Evolutionary conservation across 2,888 invertebrate genomes (phyloP), one percentile per base, ranked within the genome.

Genomic region (Listrodromus nycthemerus): DNA sequence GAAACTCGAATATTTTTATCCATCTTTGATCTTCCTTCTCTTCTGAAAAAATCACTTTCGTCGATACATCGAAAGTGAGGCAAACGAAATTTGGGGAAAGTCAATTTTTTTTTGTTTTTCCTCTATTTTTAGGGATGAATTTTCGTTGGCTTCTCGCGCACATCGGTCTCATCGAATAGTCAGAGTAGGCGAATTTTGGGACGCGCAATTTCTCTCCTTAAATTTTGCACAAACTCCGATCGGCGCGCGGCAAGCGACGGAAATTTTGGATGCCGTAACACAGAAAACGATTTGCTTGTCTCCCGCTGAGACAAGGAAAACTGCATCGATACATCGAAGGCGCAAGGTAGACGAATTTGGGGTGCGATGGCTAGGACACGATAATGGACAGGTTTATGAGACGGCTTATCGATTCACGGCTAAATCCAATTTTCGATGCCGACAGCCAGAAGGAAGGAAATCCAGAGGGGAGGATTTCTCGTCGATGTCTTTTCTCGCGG

Each of bases 301-400:
- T 33, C 7, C 1, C 5, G 33, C 33, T 33, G 33, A n/a, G n/a
- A n/a, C n/a, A n/a, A n/a, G n/a, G n/a, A 33, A 33, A 33, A 1
- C 7, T 33, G 8, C 19, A 55, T 10, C 55, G 19, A 24, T 55
- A 55, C 55, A 55, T 0, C 10, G 24, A 27, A 13, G 55, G 7
- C 21, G 7, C 21, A 55, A 24, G 24, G 55, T 74, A 69, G 55
- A 27, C 79, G 67, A 80, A 69, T 66, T 2, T 13, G 21, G 13
- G 55, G 55, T 2, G 27, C 65, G 71, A 33, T 48, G 58, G 74
- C 58, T 70, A 88, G 86, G 80, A 89, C 27, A 30, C 89, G 90
- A 90, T 91, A 91, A 91, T 91, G 85, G 91, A 91, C 91, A 90
- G 91, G 91, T 91, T 91, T 92, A 91, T 91, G 90, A 89, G 90